These are phyloP conservation scores for Yponomeuta malinellus DNA, from an alignment of 2,888 invertebrate species.

Conservation along the genomic window DNA sequence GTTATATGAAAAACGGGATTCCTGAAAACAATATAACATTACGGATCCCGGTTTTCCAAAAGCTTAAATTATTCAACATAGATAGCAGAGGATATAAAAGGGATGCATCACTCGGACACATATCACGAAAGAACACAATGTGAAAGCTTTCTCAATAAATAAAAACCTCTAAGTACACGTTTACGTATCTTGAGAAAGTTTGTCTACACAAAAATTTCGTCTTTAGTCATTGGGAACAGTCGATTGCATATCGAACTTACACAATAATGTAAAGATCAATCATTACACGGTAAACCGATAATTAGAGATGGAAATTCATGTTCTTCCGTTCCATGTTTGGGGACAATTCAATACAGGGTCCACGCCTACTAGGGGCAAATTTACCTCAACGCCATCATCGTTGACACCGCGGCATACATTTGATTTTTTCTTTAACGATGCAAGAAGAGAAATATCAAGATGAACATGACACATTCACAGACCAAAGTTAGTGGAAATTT, in stretches of 20 bases:
- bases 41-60: background rate
- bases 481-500: constrained; percentile 32
- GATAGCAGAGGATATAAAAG: background rate
- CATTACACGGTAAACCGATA: too few relatives aligned
- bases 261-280: too few relatives aligned
- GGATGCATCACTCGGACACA: background rate
- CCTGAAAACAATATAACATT: background rate
- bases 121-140: background rate
- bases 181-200: too few relatives aligned
- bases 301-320: background rate
- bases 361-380: constrained; percentile 63
- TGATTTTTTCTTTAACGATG: constrained; percentile 86
- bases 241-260: too few relatives aligned
- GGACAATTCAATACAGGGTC: constrained; percentile 27
- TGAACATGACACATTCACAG: constrained; percentile 52
- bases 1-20: background rate
- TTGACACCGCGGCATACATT: constrained; percentile 97
- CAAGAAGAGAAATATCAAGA: constrained; percentile 77
- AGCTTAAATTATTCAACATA: background rate
- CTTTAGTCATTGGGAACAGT: too few relatives aligned
- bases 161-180: too few relatives aligned
- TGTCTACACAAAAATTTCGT: too few relatives aligned
- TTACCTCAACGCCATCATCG: constrained; percentile 95
- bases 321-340: background rate
- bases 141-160: too few relatives aligned